Base-by-base conservation (phyloP, 2,888 invertebrate species). In the Morpho deidamia region DNA sequence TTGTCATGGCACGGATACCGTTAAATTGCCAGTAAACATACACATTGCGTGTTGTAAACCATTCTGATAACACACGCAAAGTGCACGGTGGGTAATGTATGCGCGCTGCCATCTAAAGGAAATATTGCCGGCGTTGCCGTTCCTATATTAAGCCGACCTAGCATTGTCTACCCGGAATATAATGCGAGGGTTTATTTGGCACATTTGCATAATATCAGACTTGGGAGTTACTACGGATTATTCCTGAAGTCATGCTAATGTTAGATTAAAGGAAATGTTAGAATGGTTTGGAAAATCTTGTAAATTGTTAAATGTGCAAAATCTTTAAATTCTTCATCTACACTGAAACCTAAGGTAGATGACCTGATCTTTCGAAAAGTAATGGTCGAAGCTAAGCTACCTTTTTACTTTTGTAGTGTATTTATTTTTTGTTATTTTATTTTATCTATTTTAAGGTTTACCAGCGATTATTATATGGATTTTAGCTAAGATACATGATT, bases 11-110 rank as follows among this genome's bases (percentile, higher is more conserved):
- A 47, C 41, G 14, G 41, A 54, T 54, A 43, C 23, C 38, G 45
- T 51, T 53, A 44, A 37, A 51, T 51, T 56, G 50, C 45, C 50
- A 57, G 42, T 49, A 47, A 48, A 45, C 41, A 50, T 46, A 44
- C 47, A 56, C 56, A 58, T 56, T 58, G 60, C 60, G 52, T 58
- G 44, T 12, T 59, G 46, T 54, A 45, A 58, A 58, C 56, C 51
- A 51, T 39, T 51, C 38, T 55, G 38, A 56, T 59, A 61, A 43
- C 47, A 50, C 40, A 52, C 43, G 53, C 45, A 51, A 50, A 14
- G 37, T 57, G 51, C 44, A 50, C n/a, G 51, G 47, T 43, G 47
- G 32, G 59, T 48, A 53, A 63, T 62, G 63, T 61, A 61, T 51
- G 52, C 11, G 49, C 46, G 34, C n/a, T 50, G 11, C 10, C 12